Conservation (phyloP, 2,113 vertebrate species). For the Zingel zingel region DNA sequence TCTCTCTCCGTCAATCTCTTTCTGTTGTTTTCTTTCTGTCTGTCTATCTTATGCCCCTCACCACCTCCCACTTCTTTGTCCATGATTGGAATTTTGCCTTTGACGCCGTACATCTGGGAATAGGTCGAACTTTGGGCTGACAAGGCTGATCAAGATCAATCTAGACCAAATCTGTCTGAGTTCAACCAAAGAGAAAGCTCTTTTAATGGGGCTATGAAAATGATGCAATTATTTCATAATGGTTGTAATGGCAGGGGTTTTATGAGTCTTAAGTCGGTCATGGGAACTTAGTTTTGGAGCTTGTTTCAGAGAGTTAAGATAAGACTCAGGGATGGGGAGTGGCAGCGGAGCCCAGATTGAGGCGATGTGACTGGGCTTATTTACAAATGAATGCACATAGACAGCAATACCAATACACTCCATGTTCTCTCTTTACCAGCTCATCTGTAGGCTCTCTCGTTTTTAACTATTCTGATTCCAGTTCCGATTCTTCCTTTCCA, state of each 20-base stretch:
- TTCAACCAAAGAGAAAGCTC: constrained; percentile 27
- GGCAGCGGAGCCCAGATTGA: constrained; percentile 9
- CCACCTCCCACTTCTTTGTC: constrained; percentile 1
- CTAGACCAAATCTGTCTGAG: constrained; percentile 32
- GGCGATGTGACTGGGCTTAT: constrained; percentile 6
- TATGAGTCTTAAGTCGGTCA: constrained; percentile 35
- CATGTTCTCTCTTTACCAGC: neutral
- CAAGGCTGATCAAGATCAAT: constrained; percentile 14
- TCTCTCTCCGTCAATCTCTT: constrained; percentile 7
- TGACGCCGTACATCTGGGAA: constrained; percentile 24
- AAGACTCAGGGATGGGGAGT: constrained; percentile 17
- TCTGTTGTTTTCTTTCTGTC: neutral
- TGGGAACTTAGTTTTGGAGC: constrained; percentile 57
- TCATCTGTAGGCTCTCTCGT: no score
- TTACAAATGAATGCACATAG: neutral
- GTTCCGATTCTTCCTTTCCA: no score
- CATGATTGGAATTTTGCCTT: constrained; percentile 24
- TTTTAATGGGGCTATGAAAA: constrained; percentile 36
- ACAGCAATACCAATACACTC: neutral
- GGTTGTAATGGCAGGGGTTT: constrained; percentile 48
- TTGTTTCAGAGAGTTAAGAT: constrained; percentile 37
- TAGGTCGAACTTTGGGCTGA: constrained; percentile 35
- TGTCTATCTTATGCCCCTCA: constrained; percentile 4
- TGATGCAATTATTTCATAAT: constrained; percentile 69
- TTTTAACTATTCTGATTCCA: no score